Conservation (phyloP, 1,140 invertebrate species). For the Drosophila quadrilineata region DNA sequence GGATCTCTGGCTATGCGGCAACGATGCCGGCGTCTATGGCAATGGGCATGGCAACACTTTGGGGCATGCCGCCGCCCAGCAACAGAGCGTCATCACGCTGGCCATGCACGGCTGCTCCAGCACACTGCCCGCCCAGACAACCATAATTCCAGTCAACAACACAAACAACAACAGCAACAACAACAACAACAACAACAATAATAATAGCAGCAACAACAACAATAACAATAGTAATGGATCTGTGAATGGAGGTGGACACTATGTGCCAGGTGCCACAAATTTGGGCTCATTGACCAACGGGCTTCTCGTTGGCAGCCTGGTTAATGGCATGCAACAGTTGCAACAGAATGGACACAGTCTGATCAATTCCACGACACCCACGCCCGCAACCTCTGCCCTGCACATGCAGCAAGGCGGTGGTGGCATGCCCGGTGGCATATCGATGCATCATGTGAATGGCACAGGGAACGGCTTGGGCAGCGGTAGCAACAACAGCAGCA, state of each 20-base stretch:
- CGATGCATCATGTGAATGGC: conserved; percentile 54
- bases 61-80: conserved; percentile 51
- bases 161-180: conserved; percentile 47
- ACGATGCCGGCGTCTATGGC: conserved; percentile 73
- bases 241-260: conserved; percentile 42
- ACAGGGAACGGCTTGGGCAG: conserved; percentile 46
- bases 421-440: conserved; percentile 34
- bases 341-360: conserved; percentile 57
- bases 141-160: conserved; percentile 81
- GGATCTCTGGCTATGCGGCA: conserved; percentile 89
- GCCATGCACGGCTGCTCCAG: conserved; percentile 62
- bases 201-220: conserved; percentile 13
- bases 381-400: conserved; percentile 30
- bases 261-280: conserved; percentile 60
- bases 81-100: conserved; percentile 70
- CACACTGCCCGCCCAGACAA: conserved; percentile 72
- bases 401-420: conserved; percentile 40
- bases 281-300: conserved; percentile 56
- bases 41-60: conserved; percentile 49
- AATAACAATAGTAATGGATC: conserved; percentile 9
- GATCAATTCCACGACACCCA: conserved; percentile 61
- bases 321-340: conserved; percentile 59
- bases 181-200: conserved; percentile 28
- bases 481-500: neutral
- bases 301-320: conserved; percentile 48